phyloP scores from a whole-genome alignment of 2,797 vertebrate species.

The Amphiprion clarkii region DNA sequence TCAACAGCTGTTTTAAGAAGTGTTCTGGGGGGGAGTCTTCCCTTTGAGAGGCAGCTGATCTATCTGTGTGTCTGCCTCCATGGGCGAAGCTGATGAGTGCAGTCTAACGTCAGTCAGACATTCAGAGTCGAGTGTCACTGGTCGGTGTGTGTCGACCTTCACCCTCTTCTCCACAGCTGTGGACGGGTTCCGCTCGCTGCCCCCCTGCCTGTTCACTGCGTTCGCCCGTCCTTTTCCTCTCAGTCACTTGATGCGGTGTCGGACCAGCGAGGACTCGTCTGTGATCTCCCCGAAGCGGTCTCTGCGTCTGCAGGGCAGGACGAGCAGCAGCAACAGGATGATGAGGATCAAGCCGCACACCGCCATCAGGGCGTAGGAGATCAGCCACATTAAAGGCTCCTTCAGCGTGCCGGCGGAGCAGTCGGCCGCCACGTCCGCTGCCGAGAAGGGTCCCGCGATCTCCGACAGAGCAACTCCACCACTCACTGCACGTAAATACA shows the following conservation, averaged over 20 bases:
- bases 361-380: slow-evolving; percentile 93
- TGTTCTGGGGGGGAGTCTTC: slow-evolving; percentile 49
- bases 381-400: slow-evolving; percentile 91
- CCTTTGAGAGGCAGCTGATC: slow-evolving; percentile 53
- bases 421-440: slow-evolving; percentile 87
- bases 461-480: slow-evolving; percentile 87
- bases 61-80: slow-evolving; percentile 38
- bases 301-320: slow-evolving; percentile 83
- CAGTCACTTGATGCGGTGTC: slow-evolving; percentile 95
- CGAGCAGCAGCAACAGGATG: slow-evolving; percentile 87
- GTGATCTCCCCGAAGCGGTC: slow-evolving; percentile 88
- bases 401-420: slow-evolving; percentile 83
- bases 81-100: slow-evolving; percentile 38
- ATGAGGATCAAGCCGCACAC: slow-evolving; percentile 91
- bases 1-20: slow-evolving; percentile 17
- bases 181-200: slow-evolving; percentile 23
- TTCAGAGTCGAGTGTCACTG: slow-evolving; percentile 19
- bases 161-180: slow-evolving; percentile 25
- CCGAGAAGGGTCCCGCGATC: slow-evolving; percentile 92
- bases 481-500: slow-evolving; percentile 77
- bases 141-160: slow-evolving; percentile 24
- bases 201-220: slow-evolving; percentile 20
- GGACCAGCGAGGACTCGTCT: slow-evolving; percentile 95
- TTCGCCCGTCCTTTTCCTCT: slow-evolving; percentile 44
- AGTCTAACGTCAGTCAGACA: slow-evolving; percentile 33